phyloP scores from a whole-genome alignment of 1,140 invertebrate species.

The Gonioctena quinquepunctata region DNA sequence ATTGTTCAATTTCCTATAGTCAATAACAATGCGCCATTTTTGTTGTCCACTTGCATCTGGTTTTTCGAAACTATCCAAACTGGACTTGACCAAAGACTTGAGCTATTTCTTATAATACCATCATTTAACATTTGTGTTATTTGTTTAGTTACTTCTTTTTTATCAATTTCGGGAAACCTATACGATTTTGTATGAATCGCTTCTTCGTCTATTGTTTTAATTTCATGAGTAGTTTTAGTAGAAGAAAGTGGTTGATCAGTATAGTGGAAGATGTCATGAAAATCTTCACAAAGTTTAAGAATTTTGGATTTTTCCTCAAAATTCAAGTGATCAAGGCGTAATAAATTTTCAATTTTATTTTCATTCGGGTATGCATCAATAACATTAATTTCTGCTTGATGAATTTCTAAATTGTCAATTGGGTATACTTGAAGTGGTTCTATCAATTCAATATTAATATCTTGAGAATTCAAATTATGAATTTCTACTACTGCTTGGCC shows the following conservation, averaged over 20 bases:
- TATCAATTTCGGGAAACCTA: constrained; percentile 9
- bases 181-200: constrained; percentile 14
- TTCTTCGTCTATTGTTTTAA: not conserved
- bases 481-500: not conserved
- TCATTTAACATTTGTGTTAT: constrained; percentile 12
- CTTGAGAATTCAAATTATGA: not conserved
- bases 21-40: constrained; percentile 34
- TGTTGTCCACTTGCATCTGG: not conserved
- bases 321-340: not conserved
- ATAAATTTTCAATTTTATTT: not conserved
- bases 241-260: not conserved
- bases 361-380: not conserved
- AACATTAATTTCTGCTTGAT: not conserved
- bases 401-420: not conserved
- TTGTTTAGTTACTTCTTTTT: constrained; percentile 19
- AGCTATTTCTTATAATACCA: constrained; percentile 22
- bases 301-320: constrained; percentile 1
- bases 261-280: not conserved
- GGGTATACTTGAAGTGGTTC: not conserved
- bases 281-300: constrained; percentile 1
- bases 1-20: constrained; percentile 54
- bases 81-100: constrained; percentile 1
- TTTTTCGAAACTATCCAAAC: constrained; percentile 18
- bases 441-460: not conserved
- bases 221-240: constrained; percentile 1